phyloP scores from a whole-genome alignment of 2,888 invertebrate genomes.

The Muschampia plurimacula region DNA sequence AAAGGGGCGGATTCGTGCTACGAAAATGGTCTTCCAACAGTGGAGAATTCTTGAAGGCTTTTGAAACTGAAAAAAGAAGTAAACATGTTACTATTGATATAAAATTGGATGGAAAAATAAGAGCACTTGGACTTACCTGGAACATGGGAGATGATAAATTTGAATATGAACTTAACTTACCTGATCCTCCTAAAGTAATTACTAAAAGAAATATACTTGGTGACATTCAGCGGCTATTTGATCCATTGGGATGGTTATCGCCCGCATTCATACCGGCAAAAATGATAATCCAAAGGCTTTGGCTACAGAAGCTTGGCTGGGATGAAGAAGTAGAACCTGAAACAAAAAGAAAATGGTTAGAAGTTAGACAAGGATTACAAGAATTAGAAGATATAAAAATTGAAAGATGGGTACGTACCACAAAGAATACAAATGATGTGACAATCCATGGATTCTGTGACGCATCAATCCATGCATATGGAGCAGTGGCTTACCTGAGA shows the following conservation, averaged over 20 bases:
- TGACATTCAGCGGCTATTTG: slow-evolving; percentile 26
- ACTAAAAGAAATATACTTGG: slow-evolving; percentile 30
- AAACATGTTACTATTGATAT: slow-evolving; percentile 15
- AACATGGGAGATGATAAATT: slow-evolving; percentile 23
- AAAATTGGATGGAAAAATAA: slow-evolving; percentile 18
- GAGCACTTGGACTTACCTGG: slow-evolving; percentile 30
- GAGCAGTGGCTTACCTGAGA: slow-evolving; percentile 38
- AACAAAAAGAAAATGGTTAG: slow-evolving; percentile 39
- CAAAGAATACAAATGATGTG: slow-evolving; percentile 7
- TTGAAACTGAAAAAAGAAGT: slow-evolving; percentile 20
- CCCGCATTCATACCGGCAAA: slow-evolving; percentile 36
- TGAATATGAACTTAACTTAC: slow-evolving; percentile 18
- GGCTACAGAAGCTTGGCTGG: slow-evolving; percentile 40
- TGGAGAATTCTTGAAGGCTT: slow-evolving; percentile 30
- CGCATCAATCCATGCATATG: slow-evolving; percentile 39
- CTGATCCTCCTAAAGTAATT: slow-evolving; percentile 10
- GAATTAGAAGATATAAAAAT: slow-evolving; percentile 24
- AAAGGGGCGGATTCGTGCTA: slow-evolving; percentile 35
- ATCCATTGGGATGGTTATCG: slow-evolving; percentile 6
- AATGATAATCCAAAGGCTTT: slow-evolving; percentile 44
- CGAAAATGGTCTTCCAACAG: slow-evolving; percentile 45
- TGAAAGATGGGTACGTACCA: slow-evolving; percentile 27
- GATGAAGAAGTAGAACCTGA: slow-evolving; percentile 36
- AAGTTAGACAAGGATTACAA: slow-evolving; percentile 31
- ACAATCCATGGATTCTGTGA: slow-evolving; percentile 40